These are phyloP conservation scores for Callipepla squamata DNA, from an alignment of 2,113 vertebrate genomes.

Conservation along the genomic window DNA sequence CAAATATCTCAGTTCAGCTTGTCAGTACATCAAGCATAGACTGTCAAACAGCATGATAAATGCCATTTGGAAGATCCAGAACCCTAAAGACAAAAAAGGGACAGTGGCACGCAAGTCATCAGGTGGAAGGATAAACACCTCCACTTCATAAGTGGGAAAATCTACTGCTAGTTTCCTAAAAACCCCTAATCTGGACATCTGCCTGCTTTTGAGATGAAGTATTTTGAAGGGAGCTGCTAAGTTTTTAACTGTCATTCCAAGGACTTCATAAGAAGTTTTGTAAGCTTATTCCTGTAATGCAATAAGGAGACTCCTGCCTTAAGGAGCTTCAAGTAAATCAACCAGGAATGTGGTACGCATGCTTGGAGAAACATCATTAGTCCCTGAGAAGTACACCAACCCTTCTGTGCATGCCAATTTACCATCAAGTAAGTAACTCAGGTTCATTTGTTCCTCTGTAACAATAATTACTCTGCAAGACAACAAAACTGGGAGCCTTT, in stretches of 20 bases:
- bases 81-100: background rate
- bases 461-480: background rate
- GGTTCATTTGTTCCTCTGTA: constrained; percentile 8
- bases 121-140: background rate
- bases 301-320: background rate
- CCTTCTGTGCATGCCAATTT: background rate
- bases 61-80: background rate
- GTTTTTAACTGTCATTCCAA: background rate
- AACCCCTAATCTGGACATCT: background rate
- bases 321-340: background rate
- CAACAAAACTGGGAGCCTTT: background rate
- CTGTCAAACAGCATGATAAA: background rate
- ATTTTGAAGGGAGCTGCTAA: background rate
- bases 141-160: background rate
- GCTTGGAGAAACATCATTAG: background rate
- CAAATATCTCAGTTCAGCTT: background rate
- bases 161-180: background rate
- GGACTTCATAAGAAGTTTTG: background rate
- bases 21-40: background rate
- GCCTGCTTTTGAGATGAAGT: background rate
- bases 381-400: background rate
- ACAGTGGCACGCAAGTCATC: background rate
- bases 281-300: background rate
- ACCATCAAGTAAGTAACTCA: constrained; percentile 22
- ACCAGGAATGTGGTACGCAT: background rate